Conservation (phyloP, 2,113 vertebrate species). For the Callopanchax toddi region DNA sequence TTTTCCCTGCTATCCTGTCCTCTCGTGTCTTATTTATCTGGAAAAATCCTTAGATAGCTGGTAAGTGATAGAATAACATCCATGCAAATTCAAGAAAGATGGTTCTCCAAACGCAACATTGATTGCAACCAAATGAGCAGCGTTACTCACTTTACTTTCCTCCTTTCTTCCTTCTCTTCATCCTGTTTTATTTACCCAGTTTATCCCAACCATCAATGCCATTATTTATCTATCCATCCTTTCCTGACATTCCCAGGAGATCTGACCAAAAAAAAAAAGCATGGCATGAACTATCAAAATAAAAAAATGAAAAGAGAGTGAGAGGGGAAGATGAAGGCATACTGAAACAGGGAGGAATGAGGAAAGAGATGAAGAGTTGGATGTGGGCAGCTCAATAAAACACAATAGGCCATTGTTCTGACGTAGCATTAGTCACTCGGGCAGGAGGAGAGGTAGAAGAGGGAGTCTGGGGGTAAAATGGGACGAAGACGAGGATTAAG, state of each 20-base stretch:
- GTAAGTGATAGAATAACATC: too few species aligned
- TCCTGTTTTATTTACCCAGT: neutral
- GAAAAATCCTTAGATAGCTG: too few species aligned
- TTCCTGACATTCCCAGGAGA: constrained; percentile 7
- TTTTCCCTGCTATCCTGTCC: neutral
- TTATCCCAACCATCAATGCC: neutral
- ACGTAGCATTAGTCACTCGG: constrained; percentile 69
- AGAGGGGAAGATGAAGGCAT: constrained; percentile 13
- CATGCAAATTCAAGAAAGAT: neutral
- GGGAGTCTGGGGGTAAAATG: constrained; percentile 34
- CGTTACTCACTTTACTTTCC: neutral
- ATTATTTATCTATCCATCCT: constrained; percentile 20
- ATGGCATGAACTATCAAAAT: neutral
- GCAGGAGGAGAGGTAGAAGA: constrained; percentile 45
- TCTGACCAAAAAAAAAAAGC: constrained; percentile 5
- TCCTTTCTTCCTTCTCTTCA: neutral
- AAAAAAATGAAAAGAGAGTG: constrained; percentile 6
- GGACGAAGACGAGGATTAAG: constrained; percentile 24
- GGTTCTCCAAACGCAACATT: neutral
- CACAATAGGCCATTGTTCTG: constrained; percentile 75
- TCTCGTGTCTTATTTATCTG: neutral
- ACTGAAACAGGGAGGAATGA: constrained; percentile 25
- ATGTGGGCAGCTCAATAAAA: constrained; percentile 64
- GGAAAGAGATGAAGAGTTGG: constrained; percentile 37
- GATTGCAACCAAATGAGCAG: too few species aligned